Evolutionary conservation across 2,797 vertebrate genomes (phyloP).

Genomic region (Antrozous pallidus): DNA sequence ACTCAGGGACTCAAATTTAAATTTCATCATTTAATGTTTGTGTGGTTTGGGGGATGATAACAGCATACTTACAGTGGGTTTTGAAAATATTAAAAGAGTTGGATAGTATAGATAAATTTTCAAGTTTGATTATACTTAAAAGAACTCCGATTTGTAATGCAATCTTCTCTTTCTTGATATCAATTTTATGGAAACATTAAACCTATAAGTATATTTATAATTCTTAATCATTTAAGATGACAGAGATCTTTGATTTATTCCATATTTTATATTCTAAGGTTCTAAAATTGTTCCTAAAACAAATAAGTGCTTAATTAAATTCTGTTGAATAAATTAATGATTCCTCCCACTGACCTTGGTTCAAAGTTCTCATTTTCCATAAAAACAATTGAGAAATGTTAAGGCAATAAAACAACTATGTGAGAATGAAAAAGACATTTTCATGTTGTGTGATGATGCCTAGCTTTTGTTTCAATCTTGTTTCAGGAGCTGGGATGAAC

Average conservation of each 20-base stretch:
- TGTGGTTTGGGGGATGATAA: not conserved
- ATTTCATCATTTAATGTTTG: not conserved
- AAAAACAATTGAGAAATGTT: not conserved
- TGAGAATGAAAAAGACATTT: no score
- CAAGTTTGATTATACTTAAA: not conserved
- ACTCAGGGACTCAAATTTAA: not conserved
- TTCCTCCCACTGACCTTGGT: not conserved
- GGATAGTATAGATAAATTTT: not conserved
- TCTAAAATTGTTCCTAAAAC: not conserved
- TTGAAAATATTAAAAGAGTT: not conserved
- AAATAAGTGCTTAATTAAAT: not conserved
- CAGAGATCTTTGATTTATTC: not conserved
- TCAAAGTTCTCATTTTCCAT: not conserved
- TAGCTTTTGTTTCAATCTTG: not conserved
- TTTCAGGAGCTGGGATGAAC: not conserved
- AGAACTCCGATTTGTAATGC: not conserved
- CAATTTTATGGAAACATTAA: not conserved
- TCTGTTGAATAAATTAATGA: conserved; percentile 10
- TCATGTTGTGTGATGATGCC: no score
- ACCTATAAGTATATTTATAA: not conserved
- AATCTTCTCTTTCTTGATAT: not conserved
- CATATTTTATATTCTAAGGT: not conserved
- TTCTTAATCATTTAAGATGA: not conserved
- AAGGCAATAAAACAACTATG: not conserved
- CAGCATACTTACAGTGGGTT: not conserved